phyloP scores from a whole-genome alignment of 2,888 invertebrate genomes.

The Fabriciana adippe region DNA sequence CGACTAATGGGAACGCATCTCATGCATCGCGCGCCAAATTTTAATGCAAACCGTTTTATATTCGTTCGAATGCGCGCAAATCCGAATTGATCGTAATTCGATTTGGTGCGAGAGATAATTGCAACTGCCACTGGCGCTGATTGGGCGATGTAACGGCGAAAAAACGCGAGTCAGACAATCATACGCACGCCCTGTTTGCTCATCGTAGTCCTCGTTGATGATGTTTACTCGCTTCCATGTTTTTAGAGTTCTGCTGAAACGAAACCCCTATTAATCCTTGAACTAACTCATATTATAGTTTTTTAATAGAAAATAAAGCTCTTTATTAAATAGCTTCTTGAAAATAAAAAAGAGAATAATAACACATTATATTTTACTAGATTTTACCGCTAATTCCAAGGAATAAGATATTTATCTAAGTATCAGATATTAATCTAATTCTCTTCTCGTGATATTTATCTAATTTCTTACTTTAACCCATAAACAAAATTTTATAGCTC shows the following conservation, averaged over 20 bases:
- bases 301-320: too few species aligned
- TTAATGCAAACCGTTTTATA: constrained; percentile 83
- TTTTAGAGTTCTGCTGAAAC: constrained; percentile 36
- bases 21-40: constrained; percentile 79
- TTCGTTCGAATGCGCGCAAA: constrained; percentile 80
- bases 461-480: too few species aligned
- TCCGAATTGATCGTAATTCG: constrained; percentile 83
- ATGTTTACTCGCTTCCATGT: constrained; percentile 70
- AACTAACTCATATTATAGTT: not conserved
- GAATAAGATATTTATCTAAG: too few species aligned
- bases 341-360: too few species aligned
- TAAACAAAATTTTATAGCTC: too few species aligned
- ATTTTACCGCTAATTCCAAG: too few species aligned
- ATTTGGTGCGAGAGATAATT: constrained; percentile 80
- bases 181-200: constrained; percentile 73
- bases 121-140: constrained; percentile 81
- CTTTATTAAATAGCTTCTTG: too few species aligned
- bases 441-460: too few species aligned
- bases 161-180: constrained; percentile 69
- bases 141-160: constrained; percentile 69
- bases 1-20: constrained; percentile 79
- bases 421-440: too few species aligned
- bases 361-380: too few species aligned
- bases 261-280: constrained; percentile 33
- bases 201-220: constrained; percentile 67